Percentiles rank a stretch among this genome's conserved stretches.
Conservation (phyloP, 2,888 invertebrate genomes). For the Alcis repandata region DNA sequence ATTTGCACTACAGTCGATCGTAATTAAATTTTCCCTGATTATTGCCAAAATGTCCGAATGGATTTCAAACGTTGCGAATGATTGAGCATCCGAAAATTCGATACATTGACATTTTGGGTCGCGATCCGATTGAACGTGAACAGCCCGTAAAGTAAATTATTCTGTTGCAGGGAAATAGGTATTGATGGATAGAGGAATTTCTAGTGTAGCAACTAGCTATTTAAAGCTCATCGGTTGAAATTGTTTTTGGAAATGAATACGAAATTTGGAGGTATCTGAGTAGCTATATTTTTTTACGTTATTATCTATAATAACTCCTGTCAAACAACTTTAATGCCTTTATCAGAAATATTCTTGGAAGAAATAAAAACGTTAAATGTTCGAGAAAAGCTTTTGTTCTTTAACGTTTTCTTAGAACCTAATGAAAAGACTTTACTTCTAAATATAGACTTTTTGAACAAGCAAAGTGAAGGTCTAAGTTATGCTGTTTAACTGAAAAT, state of each 20-base stretch:
- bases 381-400: neutral
- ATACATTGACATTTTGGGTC: constrained; percentile 39
- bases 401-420: neutral
- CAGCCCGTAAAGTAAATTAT: constrained; percentile 42
- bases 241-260: neutral
- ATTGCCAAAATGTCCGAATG: constrained; percentile 56
- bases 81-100: constrained; percentile 51
- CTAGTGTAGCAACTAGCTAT: neutral
- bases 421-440: neutral
- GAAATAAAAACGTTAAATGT: neutral
- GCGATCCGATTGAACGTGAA: constrained; percentile 35
- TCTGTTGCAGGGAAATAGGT: constrained; percentile 35
- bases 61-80: constrained; percentile 57
- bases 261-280: neutral
- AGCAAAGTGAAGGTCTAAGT: too few species aligned
- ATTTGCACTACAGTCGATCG: constrained; percentile 58
- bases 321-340: neutral
- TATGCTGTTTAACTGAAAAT: too few species aligned
- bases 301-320: neutral
- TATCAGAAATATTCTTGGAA: neutral
- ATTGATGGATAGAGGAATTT: neutral
- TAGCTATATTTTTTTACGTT: too few species aligned
- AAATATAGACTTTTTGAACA: neutral
- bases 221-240: neutral
- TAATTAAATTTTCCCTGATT: constrained; percentile 71